Conservation (phyloP, 2,888 invertebrate species). For the Rhodophaea formosa region DNA sequence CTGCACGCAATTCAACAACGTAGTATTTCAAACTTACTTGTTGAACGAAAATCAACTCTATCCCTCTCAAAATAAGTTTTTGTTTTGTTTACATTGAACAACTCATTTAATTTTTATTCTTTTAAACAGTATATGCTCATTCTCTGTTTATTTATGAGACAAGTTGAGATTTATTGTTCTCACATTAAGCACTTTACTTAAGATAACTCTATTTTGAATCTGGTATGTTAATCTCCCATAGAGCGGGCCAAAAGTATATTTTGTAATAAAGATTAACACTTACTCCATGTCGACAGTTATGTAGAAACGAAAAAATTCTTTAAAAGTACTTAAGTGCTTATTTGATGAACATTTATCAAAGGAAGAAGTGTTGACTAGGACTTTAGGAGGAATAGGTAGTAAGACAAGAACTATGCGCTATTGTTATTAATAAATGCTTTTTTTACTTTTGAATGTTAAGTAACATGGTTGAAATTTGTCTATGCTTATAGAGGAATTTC, state of each 20-base stretch:
- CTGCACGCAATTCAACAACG: constrained; percentile 58
- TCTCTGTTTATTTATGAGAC: constrained; percentile 37
- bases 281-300: neutral
- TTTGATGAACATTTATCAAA: too few species aligned
- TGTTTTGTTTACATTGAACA: constrained; percentile 36
- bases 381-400: too few species aligned
- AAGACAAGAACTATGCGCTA: too few species aligned
- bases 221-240: neutral
- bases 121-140: constrained; percentile 19
- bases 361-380: too few species aligned
- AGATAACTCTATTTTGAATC: neutral
- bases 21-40: constrained; percentile 48
- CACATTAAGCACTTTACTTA: constrained; percentile 13
- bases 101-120: constrained; percentile 25
- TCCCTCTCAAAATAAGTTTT: constrained; percentile 32
- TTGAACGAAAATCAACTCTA: constrained; percentile 55
- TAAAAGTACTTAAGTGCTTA: too few species aligned
- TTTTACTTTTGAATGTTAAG: too few species aligned
- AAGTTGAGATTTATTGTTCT: constrained; percentile 25
- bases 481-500: too few species aligned
- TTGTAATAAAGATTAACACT: neutral
- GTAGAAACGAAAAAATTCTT: too few species aligned
- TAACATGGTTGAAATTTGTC: too few species aligned
- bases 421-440: too few species aligned
- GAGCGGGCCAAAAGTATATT: neutral